Percentiles rank a stretch among this genome's conserved stretches.
phyloP scores from a whole-genome alignment of 2,113 vertebrate species.

The Spilogale gracilis region DNA sequence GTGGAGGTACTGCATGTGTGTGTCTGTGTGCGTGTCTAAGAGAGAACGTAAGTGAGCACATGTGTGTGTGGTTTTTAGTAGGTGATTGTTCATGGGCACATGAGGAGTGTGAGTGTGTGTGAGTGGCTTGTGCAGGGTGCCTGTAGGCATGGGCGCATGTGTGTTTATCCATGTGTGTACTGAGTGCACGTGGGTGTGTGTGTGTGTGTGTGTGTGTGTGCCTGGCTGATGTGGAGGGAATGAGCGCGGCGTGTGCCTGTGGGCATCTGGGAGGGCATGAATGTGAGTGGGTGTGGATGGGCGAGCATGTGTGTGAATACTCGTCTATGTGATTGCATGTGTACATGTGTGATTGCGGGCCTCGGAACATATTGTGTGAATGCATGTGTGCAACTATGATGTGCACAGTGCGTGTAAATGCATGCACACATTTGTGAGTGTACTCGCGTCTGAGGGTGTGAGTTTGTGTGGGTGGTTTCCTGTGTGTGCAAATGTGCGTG shows the following conservation, averaged over 20 bases:
- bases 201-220: background rate
- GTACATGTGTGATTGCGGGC: background rate
- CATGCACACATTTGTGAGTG: background rate
- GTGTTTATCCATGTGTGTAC: background rate
- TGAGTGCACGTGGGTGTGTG: background rate
- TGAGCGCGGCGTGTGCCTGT: background rate
- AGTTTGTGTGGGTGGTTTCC: background rate
- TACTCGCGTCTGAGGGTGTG: background rate
- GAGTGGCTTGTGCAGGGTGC: background rate
- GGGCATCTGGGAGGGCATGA: background rate
- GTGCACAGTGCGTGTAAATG: background rate
- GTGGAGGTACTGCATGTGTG: background rate
- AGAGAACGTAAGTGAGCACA: background rate
- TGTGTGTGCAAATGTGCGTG: background rate
- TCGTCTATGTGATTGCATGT: background rate
- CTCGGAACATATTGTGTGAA: background rate
- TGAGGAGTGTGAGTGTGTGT: background rate
- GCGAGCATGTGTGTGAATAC: background rate
- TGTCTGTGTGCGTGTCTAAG: background rate
- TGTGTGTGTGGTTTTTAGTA: background rate
- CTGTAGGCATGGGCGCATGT: background rate
- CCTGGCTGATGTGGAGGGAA: background rate
- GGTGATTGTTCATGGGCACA: background rate
- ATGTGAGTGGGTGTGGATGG: background rate
- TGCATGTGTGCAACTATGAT: background rate